Evolutionary conservation across 2,113 vertebrate species (phyloP), one percentile per base, ranked within the genome.

Genomic region (Hippocampus guttulatus): DNA sequence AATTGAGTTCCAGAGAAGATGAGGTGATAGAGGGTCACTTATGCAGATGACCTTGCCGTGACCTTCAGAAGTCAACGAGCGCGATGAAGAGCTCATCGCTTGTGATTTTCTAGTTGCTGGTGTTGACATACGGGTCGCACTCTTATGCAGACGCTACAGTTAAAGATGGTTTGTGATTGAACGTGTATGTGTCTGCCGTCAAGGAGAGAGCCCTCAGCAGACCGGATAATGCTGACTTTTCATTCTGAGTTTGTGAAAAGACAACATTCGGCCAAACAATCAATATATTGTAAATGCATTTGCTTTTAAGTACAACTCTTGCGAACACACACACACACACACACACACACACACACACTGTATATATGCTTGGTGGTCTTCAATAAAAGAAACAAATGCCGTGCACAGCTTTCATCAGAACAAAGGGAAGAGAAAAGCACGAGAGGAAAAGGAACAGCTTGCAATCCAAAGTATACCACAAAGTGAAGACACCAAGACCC

Each of bases 21-120:
- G 8, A 23, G 20, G 68, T 73, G 73, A 84, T 63, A 81, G 73
- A 85, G 84, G 70, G 41, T 1, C 33, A 81, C 89, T 90, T 85
- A 81, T 88, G 62, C 72, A 43, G 69, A 75, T 72, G 79, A 78
- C 10, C 60, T 45, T 21, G 49, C 63, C 33, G 55, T 40, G 69
- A 67, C 71, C 71, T 61, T 70, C 52, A 64, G 21, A 55, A 55
- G 52, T 55, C 52, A 55, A n/a, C 9, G 52, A 64, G 27, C 1
- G 5, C 14, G 64, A 83, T 45, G 71, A 78, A 75, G 78, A 79
- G 66, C 47, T 63, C 60, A 16, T 79, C 61, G 52, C 74, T 74
- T 68, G 54, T 74, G 67, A 82, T 77, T 25, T 67, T 60, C 45
- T 54, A 65, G 25, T 62, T 69, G 58, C 12, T 66, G 52, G 20